A percentile compares a stretch with the other conserved stretches of the same genome.
These are phyloP conservation scores for Alloscopus bannaensis DNA, from an alignment of 2,888 invertebrate genomes.

Conservation along the genomic window DNA sequence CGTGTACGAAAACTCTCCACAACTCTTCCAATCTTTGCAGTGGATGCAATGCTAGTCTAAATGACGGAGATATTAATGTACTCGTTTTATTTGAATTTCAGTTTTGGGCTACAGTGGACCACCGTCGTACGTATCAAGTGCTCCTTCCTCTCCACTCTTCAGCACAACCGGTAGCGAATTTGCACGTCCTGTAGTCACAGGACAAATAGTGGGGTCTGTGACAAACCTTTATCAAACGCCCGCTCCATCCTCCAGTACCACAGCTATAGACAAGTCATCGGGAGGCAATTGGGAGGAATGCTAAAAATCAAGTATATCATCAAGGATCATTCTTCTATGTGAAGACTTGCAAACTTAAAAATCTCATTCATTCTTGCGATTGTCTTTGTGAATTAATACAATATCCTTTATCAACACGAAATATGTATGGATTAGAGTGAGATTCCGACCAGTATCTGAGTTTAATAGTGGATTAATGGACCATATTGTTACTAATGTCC, in stretches of 20 bases:
- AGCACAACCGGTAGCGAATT: conserved; percentile 77
- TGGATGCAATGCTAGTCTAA: too few relatives aligned
- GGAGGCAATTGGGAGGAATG: conserved; percentile 15
- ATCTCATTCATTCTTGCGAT: too few relatives aligned
- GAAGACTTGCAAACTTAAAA: too few relatives aligned
- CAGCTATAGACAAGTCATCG: neutral
- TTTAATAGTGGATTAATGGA: too few relatives aligned
- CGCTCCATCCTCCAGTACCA: conserved; percentile 4
- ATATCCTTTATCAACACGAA: too few relatives aligned
- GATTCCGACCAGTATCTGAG: too few relatives aligned
- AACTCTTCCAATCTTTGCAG: conserved; percentile 6
- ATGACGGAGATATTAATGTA: too few relatives aligned
- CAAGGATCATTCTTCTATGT: too few relatives aligned
- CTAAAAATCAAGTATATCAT: conserved; percentile 6
- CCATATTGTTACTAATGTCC: too few relatives aligned
- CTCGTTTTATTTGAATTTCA: conserved; percentile 53
- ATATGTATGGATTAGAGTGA: too few relatives aligned
- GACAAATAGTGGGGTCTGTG: conserved; percentile 47
- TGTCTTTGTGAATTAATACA: too few relatives aligned
- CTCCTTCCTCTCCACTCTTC: conserved; percentile 87
- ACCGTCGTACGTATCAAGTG: conserved; percentile 86
- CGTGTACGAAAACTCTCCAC: conserved; percentile 45
- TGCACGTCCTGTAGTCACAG: conserved; percentile 12
- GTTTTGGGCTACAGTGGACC: conserved; percentile 88
- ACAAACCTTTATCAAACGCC: conserved; percentile 33